phyloP scores from a whole-genome alignment of 2,113 vertebrate genomes.

The Ceuthmochares aereus region DNA sequence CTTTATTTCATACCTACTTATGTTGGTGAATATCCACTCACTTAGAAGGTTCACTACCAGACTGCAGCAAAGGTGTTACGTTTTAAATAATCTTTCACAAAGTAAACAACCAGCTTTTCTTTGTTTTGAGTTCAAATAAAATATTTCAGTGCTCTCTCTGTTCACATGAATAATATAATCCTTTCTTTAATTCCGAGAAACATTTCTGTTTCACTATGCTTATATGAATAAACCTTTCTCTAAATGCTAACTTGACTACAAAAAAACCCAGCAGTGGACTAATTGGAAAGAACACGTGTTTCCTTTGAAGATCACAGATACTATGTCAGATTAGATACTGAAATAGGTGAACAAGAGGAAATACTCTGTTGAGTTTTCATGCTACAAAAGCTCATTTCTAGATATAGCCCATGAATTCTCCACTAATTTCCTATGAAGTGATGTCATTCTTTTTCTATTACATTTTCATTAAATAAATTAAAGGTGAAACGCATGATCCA shows the following conservation, averaged over 20 bases:
- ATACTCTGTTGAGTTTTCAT: background rate
- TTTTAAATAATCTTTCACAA: background rate
- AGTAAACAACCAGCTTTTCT: background rate
- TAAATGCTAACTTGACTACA: background rate
- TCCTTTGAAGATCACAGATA: background rate
- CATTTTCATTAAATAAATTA: background rate
- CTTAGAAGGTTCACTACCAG: background rate
- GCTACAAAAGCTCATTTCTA: background rate
- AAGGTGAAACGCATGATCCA: background rate
- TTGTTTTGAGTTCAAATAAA: background rate
- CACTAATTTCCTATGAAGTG: background rate
- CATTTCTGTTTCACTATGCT: background rate
- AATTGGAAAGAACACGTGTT: background rate
- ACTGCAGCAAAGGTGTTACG: background rate
- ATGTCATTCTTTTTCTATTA: background rate
- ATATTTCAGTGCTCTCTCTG: background rate
- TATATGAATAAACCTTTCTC: background rate
- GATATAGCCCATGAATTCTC: background rate
- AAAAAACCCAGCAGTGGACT: background rate
- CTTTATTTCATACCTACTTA: background rate
- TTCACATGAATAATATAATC: background rate
- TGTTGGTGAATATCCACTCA: accelerated
- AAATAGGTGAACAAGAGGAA: background rate
- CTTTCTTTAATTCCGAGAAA: background rate
- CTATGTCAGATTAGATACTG: background rate